These are phyloP conservation scores for Myotis pilosus DNA, from an alignment of 2,797 vertebrate genomes.

Conservation along the genomic window DNA sequence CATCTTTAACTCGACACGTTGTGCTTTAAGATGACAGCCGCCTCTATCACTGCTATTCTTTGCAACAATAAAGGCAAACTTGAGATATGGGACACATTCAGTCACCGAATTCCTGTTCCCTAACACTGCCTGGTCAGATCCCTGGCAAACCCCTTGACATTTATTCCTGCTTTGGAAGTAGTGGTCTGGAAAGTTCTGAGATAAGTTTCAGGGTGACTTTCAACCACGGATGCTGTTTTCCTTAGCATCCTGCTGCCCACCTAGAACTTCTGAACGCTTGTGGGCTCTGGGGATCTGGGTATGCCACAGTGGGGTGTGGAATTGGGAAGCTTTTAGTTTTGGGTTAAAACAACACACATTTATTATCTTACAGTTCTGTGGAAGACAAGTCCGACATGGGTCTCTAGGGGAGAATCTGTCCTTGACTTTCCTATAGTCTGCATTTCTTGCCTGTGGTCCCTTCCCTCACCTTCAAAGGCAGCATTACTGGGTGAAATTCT, in stretches of 20 bases:
- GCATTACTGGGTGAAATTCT: not conserved
- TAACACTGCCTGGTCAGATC: slow-evolving; percentile 49
- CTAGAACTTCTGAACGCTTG: not conserved
- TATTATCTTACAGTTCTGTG: not conserved
- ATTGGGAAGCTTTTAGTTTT: not conserved
- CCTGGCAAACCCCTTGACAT: slow-evolving; percentile 43
- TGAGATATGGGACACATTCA: slow-evolving; percentile 51
- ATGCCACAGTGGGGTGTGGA: not conserved
- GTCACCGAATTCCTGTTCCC: slow-evolving; percentile 27
- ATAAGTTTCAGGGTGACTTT: slow-evolving; percentile 33
- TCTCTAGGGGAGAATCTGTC: not conserved
- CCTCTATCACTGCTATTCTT: slow-evolving; percentile 74
- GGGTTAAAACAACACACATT: not conserved
- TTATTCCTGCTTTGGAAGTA: slow-evolving; percentile 59
- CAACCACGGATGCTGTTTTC: not conserved
- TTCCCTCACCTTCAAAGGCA: not conserved
- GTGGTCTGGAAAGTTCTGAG: slow-evolving; percentile 18
- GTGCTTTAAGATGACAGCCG: slow-evolving; percentile 68
- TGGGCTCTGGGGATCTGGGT: not conserved
- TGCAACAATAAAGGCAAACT: slow-evolving; percentile 64
- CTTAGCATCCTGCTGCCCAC: rapidly evolving
- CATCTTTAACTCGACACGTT: slow-evolving; percentile 74
- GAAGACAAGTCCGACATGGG: not conserved
- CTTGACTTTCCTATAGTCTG: not conserved
- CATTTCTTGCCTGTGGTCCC: not conserved